Conservation (phyloP, 2,797 vertebrate genomes). For the Neoniphon sammara region DNA sequence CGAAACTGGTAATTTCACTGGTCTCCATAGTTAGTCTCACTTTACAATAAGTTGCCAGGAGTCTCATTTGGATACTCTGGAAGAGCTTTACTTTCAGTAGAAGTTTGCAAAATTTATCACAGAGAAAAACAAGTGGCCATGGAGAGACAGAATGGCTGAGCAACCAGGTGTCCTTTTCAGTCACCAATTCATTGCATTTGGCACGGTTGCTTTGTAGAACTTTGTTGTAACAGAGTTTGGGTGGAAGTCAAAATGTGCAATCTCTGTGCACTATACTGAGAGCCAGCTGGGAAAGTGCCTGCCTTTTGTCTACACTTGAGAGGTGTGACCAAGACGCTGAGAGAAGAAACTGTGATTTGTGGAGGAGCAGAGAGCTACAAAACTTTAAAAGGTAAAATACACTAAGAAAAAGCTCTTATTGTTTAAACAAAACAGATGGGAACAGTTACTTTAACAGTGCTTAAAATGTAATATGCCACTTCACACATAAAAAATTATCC, state of each 20-base stretch:
- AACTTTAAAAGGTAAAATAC: background rate
- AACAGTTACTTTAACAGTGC: conserved; percentile 7
- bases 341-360: conserved; percentile 20
- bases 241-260: conserved; percentile 43
- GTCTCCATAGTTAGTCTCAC: conserved; percentile 56
- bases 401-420: conserved; percentile 20
- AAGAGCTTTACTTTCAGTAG: conserved; percentile 9
- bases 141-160: conserved; percentile 17
- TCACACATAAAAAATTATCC: no score
- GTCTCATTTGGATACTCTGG: conserved; percentile 20
- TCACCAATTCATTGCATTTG: conserved; percentile 42
- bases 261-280: conserved; percentile 40
- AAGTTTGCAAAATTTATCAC: background rate
- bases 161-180: conserved; percentile 31
- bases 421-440: conserved; percentile 38
- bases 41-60: conserved; percentile 31
- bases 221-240: conserved; percentile 23
- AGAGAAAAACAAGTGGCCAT: conserved; percentile 4
- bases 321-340: conserved; percentile 42
- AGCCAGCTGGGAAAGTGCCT: conserved; percentile 23
- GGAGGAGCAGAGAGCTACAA: conserved; percentile 12
- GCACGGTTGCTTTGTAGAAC: conserved; percentile 35
- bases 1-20: conserved; percentile 54
- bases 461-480: conserved; percentile 6
- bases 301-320: conserved; percentile 46